Evolutionary conservation across 2,113 vertebrate genomes (phyloP), one percentile per base, ranked within the genome.

Genomic region (Hoplias malabaricus): DNA sequence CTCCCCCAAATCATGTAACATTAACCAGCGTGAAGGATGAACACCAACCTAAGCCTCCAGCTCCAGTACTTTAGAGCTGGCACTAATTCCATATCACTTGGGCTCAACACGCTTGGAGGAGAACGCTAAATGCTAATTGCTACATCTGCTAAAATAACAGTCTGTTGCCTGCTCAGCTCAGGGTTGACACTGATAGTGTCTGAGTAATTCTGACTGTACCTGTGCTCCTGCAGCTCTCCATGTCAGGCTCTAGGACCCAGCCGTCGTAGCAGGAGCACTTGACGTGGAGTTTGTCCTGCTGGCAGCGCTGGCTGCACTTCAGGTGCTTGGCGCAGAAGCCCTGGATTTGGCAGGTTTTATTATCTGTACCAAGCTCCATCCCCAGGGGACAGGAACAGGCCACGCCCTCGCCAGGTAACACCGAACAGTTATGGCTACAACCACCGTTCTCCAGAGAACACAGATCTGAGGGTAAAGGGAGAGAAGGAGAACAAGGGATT

Each of bases 261-360:
- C 96, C 97, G 8, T 99, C 95, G 0, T 98, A 98, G 86, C 97
- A 99, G 12, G 96, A 98, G 82, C 97, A 99, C 88, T 97, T 98
- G 85, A 98, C 95, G 0, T 90, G 96, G 90, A 94, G 94, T 89
- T 98, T 99, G 92, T 96, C 94, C 90, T 99, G 97, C 84, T 97
- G 93, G 0, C 97, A 99, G 85, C 95, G 95, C 85, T 99, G 97
- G 88, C 97, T 99, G 92, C 97, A 99, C 85, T 96, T 96, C 80
- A 98, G 94, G 86, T 97, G 97, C 86, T 97, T 98, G 90, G 97
- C 96, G 0, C 97, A 99, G 92, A 98, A 97, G 88, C 96, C 97
- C 91, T 98, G 96, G 87, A 99, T 97, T 91, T 97, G 95, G 84
- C 97, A 99, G 66, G 95, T 97, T 85, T 95, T 97, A 90, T 98